Evolutionary conservation across 2,113 vertebrate genomes (phyloP).

Genomic region (Phyllostomus discolor): DNA sequence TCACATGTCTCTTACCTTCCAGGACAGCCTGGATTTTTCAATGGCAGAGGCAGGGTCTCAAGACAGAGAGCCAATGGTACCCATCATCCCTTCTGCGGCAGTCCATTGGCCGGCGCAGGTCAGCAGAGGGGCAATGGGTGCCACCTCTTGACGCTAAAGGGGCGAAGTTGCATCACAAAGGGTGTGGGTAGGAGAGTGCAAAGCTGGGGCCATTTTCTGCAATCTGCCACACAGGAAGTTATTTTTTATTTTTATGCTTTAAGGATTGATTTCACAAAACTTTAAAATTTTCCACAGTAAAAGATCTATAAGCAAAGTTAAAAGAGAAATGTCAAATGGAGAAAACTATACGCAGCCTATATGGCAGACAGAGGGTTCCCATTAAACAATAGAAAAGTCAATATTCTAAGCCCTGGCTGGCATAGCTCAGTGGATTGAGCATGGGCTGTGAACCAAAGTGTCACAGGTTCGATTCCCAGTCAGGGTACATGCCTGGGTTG

Average conservation of each 20-base stretch:
- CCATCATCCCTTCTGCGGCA: background rate
- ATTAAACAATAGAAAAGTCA: background rate
- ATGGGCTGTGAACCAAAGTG: too few species aligned
- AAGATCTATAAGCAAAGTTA: background rate
- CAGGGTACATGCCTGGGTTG: too few species aligned
- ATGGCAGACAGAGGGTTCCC: conserved; percentile 6
- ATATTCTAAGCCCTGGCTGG: background rate
- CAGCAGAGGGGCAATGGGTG: background rate
- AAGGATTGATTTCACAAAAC: conserved; percentile 29
- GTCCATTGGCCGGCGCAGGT: background rate
- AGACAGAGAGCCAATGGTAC: background rate
- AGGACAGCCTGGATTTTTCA: background rate
- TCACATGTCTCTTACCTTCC: background rate
- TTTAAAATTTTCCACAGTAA: background rate
- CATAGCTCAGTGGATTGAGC: too few species aligned
- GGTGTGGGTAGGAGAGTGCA: background rate
- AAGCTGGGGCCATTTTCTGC: background rate
- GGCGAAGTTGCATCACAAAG: background rate
- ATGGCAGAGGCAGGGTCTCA: background rate
- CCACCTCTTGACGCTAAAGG: background rate
- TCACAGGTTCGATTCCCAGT: too few species aligned
- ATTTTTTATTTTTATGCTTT: background rate
- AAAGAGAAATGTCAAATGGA: background rate
- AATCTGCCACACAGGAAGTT: background rate
- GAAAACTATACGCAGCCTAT: background rate